phyloP scores from a whole-genome alignment of 1,140 invertebrate species.

The Lucilia cuprina region DNA sequence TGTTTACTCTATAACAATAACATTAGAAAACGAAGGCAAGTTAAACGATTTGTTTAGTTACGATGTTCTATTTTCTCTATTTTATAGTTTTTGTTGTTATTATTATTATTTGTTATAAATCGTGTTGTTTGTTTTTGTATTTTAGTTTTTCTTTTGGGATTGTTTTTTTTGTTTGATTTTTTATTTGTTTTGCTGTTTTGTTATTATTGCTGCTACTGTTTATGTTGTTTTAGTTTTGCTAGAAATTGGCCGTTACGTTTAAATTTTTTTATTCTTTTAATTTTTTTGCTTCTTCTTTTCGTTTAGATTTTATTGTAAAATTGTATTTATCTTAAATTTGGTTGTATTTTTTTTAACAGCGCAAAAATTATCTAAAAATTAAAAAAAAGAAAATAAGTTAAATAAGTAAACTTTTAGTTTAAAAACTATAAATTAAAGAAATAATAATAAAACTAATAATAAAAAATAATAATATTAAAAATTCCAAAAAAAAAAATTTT shows the following conservation, averaged over 20 bases:
- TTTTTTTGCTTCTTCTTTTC: too few species aligned
- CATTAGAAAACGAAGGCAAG: too few species aligned
- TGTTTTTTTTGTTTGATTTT: too few species aligned
- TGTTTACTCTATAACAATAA: neutral
- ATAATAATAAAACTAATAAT: neutral
- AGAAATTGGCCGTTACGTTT: neutral
- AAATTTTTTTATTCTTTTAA: neutral
- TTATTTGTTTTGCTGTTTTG: too few species aligned
- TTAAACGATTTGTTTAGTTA: neutral
- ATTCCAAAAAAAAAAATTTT: too few species aligned
- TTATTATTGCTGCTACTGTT: neutral
- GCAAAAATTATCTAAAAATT: neutral
- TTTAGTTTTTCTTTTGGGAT: neutral
- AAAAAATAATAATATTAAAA: too few species aligned
- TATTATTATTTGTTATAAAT: neutral
- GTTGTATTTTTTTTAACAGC: neutral
- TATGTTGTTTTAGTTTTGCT: neutral
- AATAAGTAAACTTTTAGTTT: neutral
- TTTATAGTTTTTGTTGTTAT: neutral
- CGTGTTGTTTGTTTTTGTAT: slow-evolving; percentile 1
- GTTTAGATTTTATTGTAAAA: too few species aligned
- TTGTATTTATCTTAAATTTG: neutral
- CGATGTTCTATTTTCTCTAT: neutral
- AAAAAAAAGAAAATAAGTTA: neutral
- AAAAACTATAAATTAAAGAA: neutral